Percentiles rank a stretch among this genome's conserved stretches.
These are phyloP conservation scores for Volucella zonaria DNA, from an alignment of 2,888 invertebrate species.

Conservation along the genomic window DNA sequence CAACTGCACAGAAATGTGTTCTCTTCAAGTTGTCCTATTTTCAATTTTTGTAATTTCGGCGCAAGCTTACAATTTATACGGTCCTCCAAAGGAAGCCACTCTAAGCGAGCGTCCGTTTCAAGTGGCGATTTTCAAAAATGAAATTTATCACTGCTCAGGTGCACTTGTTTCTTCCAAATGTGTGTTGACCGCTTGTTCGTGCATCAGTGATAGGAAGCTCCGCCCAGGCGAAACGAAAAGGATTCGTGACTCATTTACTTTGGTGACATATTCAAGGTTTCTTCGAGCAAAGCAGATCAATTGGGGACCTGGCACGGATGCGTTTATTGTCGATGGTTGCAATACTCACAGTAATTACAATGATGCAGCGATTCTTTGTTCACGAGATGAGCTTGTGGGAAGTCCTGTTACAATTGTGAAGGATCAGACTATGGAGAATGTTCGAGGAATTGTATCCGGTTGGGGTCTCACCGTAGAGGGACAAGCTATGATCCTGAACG, in stretches of 20 bases:
- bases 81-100: conserved; percentile 34
- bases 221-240: not conserved
- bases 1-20: not conserved
- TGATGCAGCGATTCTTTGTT: conserved; percentile 46
- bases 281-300: conserved; percentile 7
- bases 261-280: conserved; percentile 12
- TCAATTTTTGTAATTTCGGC: not conserved
- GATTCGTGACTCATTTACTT: not conserved
- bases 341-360: conserved; percentile 12
- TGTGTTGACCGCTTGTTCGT: conserved; percentile 47
- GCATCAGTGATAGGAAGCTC: not conserved
- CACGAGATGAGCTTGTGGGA: not conserved
- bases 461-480: conserved; percentile 36
- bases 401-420: conserved; percentile 3
- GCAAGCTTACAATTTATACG: conserved; percentile 1
- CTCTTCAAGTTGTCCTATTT: not conserved
- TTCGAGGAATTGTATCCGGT: conserved; percentile 46
- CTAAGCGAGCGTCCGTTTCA: conserved; percentile 42
- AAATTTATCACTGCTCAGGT: conserved; percentile 8
- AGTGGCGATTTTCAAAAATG: conserved; percentile 35
- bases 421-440: conserved; percentile 13
- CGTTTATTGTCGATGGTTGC: conserved; percentile 16
- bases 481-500: not conserved
- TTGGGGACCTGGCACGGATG: conserved; percentile 1
- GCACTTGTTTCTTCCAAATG: conserved; percentile 23